A percentile compares a stretch with the other conserved stretches of the same genome.
phyloP scores from a whole-genome alignment of 2,888 invertebrate genomes.

The Psylliodes chrysocephalus region DNA sequence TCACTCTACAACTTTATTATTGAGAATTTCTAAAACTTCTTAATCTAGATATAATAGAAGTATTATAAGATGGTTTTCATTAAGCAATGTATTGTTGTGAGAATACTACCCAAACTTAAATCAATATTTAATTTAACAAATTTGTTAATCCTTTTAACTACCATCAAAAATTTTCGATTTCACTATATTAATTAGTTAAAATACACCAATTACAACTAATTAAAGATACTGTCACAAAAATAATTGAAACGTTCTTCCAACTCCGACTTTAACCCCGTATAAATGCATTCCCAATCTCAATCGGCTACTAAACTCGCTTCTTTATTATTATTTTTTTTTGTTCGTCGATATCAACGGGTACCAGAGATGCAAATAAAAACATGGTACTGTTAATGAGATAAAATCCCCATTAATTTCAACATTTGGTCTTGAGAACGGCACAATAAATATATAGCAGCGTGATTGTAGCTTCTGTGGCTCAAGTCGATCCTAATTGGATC shows the following conservation, averaged over 20 bases:
- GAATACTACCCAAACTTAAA: too few relatives aligned
- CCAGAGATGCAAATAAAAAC: conserved; percentile 49
- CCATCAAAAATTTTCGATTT: too few relatives aligned
- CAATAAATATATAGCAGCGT: conserved; percentile 58
- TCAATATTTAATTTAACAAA: too few relatives aligned
- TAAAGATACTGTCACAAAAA: background rate
- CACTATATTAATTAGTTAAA: too few relatives aligned
- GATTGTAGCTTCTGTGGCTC: conserved; percentile 57
- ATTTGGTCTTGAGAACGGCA: conserved; percentile 56
- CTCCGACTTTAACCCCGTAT: background rate
- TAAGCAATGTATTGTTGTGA: too few relatives aligned
- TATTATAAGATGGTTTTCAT: too few relatives aligned
- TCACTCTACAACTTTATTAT: too few relatives aligned
- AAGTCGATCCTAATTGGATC: conserved; percentile 57
- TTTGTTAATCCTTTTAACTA: too few relatives aligned
- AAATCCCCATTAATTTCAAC: conserved; percentile 60
- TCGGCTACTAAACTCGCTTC: conserved; percentile 14
- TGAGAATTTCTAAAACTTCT: too few relatives aligned
- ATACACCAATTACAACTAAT: too few relatives aligned
- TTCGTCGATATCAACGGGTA: conserved; percentile 29
- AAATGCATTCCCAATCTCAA: conserved; percentile 3
- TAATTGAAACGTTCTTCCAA: conserved; percentile 13
- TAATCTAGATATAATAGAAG: too few relatives aligned
- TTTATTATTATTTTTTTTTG: conserved; percentile 27
- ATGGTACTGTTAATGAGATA: conserved; percentile 58